phyloP scores from a whole-genome alignment of 2,888 invertebrate genomes.

The Harpalus rubripes region DNA sequence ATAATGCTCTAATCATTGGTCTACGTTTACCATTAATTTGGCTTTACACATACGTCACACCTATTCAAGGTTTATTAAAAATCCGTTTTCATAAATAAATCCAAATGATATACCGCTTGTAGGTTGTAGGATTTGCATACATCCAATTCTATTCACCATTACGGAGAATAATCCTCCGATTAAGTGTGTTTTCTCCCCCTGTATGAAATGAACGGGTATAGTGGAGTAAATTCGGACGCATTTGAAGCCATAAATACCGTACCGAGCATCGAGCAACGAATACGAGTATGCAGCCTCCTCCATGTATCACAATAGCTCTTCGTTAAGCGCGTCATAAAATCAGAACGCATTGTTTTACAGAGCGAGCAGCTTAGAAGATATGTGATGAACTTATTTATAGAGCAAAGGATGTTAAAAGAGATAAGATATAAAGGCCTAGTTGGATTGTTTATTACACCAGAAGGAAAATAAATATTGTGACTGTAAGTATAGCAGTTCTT shows the following conservation, averaged over 20 bases:
- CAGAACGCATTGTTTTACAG: conserved; percentile 40
- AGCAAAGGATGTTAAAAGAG: not conserved
- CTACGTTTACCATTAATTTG: not conserved
- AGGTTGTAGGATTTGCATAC: not conserved
- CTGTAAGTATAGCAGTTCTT: too few relatives aligned
- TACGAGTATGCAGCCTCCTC: conserved; percentile 11
- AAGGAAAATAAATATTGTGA: too few relatives aligned
- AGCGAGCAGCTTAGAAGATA: not conserved
- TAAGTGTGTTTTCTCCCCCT: conserved; percentile 9
- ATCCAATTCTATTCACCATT: conserved; percentile 16
- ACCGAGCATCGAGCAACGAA: not conserved
- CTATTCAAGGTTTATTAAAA: not conserved
- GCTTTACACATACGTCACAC: not conserved
- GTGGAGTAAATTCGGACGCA: conserved; percentile 12
- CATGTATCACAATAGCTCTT: conserved; percentile 48
- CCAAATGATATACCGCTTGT: not conserved
- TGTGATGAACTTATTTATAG: not conserved
- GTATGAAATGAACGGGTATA: conserved; percentile 8
- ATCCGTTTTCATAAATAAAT: not conserved
- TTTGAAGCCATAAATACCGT: conserved; percentile 18
- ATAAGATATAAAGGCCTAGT: not conserved
- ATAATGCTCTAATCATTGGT: not conserved
- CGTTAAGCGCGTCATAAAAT: conserved; percentile 48
- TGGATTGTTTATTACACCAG: too few relatives aligned
- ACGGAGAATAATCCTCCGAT: conserved; percentile 19